Percentiles rank a stretch among this genome's conserved stretches.
Evolutionary conservation across 2,797 vertebrate genomes (phyloP).

Genomic region (Poeciliopsis infans): DNA sequence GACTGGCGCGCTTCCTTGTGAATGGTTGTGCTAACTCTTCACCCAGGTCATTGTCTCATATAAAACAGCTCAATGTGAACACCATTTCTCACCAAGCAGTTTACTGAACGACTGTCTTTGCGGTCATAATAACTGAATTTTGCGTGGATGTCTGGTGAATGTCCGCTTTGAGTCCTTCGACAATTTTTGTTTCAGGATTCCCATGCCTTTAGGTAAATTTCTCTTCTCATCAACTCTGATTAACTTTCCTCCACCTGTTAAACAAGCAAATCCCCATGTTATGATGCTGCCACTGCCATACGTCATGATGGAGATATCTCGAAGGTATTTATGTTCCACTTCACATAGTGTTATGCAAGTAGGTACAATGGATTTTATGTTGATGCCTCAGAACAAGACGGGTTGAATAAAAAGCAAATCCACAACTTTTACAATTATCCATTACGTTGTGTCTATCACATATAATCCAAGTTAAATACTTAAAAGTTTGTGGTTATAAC

Average conservation of each 20-base stretch:
- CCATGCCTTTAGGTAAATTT: not conserved
- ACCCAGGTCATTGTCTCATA: too few relatives aligned
- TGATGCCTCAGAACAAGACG: not conserved
- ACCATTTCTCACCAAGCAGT: too few relatives aligned
- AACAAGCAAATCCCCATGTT: not conserved
- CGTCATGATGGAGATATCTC: not conserved
- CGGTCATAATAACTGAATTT: too few relatives aligned
- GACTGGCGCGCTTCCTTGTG: too few relatives aligned
- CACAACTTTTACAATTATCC: not conserved
- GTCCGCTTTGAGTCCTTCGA: not conserved
- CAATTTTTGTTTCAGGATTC: not conserved
- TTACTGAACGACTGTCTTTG: too few relatives aligned
- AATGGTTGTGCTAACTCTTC: too few relatives aligned
- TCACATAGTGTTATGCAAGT: not conserved
- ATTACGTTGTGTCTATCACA: not conserved
- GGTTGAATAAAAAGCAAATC: not conserved
- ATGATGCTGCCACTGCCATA: not conserved
- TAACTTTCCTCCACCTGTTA: not conserved
- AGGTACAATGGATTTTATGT: not conserved
- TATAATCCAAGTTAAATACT: not conserved
- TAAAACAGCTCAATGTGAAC: too few relatives aligned
- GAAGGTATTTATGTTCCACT: not conserved
- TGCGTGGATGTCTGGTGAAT: too few relatives aligned
- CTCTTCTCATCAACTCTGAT: not conserved
- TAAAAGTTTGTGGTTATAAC: not conserved